Base-by-base conservation (phyloP, 2,113 vertebrate genomes). In the Oncorhynchus tshawytscha region DNA sequence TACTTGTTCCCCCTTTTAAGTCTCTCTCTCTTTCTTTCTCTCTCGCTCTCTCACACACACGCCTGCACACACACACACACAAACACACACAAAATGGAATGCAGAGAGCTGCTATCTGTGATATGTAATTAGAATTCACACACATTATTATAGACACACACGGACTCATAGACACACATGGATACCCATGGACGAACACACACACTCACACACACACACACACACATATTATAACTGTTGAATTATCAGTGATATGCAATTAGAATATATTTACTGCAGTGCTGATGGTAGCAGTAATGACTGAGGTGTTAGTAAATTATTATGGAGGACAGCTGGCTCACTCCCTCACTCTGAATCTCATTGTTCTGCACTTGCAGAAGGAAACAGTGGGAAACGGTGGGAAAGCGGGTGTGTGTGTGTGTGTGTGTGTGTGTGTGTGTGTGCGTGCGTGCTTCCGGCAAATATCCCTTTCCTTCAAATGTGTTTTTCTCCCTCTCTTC, bases 191-290 rank as follows among this genome's bases (percentile, higher is more conserved):
- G 39, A 45, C 39, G 8, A 9, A 27, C 27, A 70, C 74, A 77
- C 74, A 67, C 48, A 70, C 74, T 2, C 8, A 39, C 39, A 39
- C 34, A 34, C 34, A 2, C 34, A 39, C 34, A 39, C 34, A 39
- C 34, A 39, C 34, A 39, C 34, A 6, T 9, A 9, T 9, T 34
- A 34, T 34, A 34, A 34, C 80, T 78, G 60, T 27, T 25, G 73
- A 45, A 75, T 85, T 88, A 88, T 89, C 84, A 84, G 70, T 85
- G 78, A 88, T 86, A 74, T 88, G 74, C 81, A 91, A 85, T 90
- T 81, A 89, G 66, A 49, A 62, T 82, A 83, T 89, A 86, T 88
- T 87, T 89, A 72, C 73, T 74, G 78, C 78, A 79, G 78, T 82
- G 85, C 85, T 84, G 88, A 85, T 87, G 79, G 34, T 34, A 7